Evolutionary conservation across 2,888 invertebrate genomes (phyloP).

Genomic region (Incurvaria masculella): DNA sequence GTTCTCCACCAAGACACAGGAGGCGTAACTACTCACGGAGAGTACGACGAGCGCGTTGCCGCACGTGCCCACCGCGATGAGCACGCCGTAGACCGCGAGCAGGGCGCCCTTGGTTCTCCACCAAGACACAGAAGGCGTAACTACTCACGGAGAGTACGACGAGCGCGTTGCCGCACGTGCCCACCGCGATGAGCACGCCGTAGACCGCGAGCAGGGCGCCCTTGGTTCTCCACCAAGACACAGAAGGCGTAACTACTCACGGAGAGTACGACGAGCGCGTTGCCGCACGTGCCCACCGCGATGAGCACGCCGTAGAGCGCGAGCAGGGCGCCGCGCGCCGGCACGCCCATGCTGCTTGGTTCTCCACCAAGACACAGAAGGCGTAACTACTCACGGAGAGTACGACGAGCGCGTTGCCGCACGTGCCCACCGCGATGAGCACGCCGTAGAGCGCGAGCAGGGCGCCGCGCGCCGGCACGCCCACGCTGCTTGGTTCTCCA

Average conservation of each 20-base stretch:
- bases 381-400: slow-evolving; percentile 46
- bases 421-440: slow-evolving; percentile 76
- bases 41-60: slow-evolving; percentile 86
- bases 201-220: slow-evolving; percentile 67
- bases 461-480: slow-evolving; percentile 63
- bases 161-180: slow-evolving; percentile 80
- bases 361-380: slow-evolving; percentile 48
- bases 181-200: slow-evolving; percentile 72
- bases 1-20: slow-evolving; percentile 67
- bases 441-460: slow-evolving; percentile 69
- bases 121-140: no score
- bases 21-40: slow-evolving; percentile 56
- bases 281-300: slow-evolving; percentile 78
- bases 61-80: slow-evolving; percentile 77
- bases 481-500: slow-evolving; percentile 62
- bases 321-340: slow-evolving; percentile 64
- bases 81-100: slow-evolving; percentile 66
- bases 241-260: slow-evolving; percentile 47
- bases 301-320: slow-evolving; percentile 72
- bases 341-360: slow-evolving; percentile 64
- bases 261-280: slow-evolving; percentile 76
- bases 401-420: slow-evolving; percentile 86
- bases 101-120: slow-evolving; percentile 63
- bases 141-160: slow-evolving; percentile 69
- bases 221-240: no score